These are phyloP conservation scores for Petromus typicus DNA, from an alignment of 2,113 vertebrate species.

Conservation along the genomic window DNA sequence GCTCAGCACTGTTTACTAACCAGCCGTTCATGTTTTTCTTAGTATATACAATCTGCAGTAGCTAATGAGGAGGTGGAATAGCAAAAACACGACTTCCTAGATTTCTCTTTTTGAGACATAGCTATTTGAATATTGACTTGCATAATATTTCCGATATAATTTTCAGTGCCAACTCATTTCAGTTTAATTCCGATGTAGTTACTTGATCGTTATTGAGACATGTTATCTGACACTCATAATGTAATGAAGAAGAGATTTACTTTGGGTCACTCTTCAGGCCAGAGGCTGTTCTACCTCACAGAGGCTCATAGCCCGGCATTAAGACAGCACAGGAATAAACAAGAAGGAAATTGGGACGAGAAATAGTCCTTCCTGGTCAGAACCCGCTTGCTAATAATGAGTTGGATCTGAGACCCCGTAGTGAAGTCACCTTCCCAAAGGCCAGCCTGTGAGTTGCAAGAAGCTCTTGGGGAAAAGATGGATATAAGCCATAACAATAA, in stretches of 20 bases:
- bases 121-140: neutral
- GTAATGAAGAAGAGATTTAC: neutral
- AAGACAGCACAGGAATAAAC: neutral
- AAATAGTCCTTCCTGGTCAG: neutral
- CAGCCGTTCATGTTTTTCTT: too few species aligned
- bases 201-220: neutral
- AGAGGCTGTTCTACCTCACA: fast-evolving
- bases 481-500: neutral
- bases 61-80: neutral
- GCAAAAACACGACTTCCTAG: neutral
- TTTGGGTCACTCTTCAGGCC: neutral
- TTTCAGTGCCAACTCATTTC: neutral
- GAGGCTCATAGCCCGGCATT: neutral
- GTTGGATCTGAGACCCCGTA: neutral
- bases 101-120: neutral
- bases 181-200: neutral
- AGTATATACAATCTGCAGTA: too few species aligned
- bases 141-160: neutral
- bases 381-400: neutral
- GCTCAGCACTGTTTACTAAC: too few species aligned
- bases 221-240: neutral
- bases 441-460: neutral
- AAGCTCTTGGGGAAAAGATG: neutral
- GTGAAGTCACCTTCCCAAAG: neutral
- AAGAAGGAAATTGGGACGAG: neutral